A percentile compares a stretch with the other conserved stretches of the same genome.
Conservation (phyloP, 2,888 invertebrate species). For the Ceriagrion tenellum region DNA sequence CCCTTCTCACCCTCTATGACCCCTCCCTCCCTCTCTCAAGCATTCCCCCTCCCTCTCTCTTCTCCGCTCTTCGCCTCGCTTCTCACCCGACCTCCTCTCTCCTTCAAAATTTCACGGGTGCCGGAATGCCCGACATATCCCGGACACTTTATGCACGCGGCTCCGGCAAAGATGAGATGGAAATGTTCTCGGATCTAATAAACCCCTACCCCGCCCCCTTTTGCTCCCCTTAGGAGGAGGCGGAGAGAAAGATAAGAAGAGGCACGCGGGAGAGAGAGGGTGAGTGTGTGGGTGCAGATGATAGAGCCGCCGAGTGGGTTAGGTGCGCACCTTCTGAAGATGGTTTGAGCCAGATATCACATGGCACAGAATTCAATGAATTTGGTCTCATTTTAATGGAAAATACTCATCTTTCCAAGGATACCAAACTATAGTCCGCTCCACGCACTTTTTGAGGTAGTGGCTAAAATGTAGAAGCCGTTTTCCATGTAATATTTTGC, state of each 20-base stretch:
- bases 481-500: no score
- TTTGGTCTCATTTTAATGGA: no score
- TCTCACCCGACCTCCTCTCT: background rate
- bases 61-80: background rate
- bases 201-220: slow-evolving; percentile 27
- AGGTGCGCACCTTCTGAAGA: no score
- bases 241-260: background rate
- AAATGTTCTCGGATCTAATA: slow-evolving; percentile 44
- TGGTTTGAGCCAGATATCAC: no score
- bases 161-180: slow-evolving; percentile 22
- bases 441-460: no score
- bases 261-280: background rate
- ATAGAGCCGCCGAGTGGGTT: background rate
- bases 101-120: slow-evolving; percentile 44
- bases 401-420: no score
- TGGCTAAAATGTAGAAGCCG: no score
- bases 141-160: slow-evolving; percentile 48
- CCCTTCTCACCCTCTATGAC: background rate
- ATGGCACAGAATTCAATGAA: no score
- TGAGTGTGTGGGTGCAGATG: background rate
- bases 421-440: no score
- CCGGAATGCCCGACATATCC: slow-evolving; percentile 55
- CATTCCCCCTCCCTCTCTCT: background rate
- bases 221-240: background rate
- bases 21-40: background rate